These are phyloP conservation scores for Pituophis catenifer DNA, from an alignment of 2,113 vertebrate species.

Conservation along the genomic window DNA sequence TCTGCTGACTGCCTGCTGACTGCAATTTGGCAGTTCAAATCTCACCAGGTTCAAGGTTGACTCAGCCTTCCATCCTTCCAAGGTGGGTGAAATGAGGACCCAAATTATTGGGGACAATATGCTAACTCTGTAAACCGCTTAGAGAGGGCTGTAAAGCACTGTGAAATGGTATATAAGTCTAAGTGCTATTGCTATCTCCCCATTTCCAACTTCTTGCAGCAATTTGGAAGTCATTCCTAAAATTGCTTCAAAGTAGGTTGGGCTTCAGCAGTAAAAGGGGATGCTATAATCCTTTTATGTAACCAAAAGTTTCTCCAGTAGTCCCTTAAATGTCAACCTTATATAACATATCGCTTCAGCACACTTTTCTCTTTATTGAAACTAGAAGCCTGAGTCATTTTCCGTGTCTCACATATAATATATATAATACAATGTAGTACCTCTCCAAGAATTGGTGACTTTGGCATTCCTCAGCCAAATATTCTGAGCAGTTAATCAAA, in stretches of 20 bases:
- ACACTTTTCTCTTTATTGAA: neutral
- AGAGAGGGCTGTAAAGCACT: no score
- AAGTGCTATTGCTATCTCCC: neutral
- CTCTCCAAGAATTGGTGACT: neutral
- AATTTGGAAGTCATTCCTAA: neutral
- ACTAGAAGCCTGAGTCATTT: neutral
- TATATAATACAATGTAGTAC: neutral
- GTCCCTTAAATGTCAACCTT: neutral
- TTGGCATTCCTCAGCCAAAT: slow-evolving; percentile 10
- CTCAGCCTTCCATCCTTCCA: no score
- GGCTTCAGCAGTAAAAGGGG: neutral
- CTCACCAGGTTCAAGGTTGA: no score
- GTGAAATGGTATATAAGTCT: no score
- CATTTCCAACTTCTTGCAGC: neutral
- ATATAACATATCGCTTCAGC: neutral
- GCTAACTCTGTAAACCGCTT: no score
- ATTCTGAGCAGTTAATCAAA: slow-evolving; percentile 9
- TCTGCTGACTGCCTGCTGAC: no score
- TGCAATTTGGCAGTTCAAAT: no score
- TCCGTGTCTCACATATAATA: neutral
- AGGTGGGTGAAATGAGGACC: no score
- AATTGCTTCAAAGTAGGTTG: neutral
- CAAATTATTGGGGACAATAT: no score
- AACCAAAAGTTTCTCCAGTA: neutral
- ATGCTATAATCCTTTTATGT: neutral